Conservation (phyloP, 2,888 invertebrate genomes). For the Pomacea canaliculata region DNA sequence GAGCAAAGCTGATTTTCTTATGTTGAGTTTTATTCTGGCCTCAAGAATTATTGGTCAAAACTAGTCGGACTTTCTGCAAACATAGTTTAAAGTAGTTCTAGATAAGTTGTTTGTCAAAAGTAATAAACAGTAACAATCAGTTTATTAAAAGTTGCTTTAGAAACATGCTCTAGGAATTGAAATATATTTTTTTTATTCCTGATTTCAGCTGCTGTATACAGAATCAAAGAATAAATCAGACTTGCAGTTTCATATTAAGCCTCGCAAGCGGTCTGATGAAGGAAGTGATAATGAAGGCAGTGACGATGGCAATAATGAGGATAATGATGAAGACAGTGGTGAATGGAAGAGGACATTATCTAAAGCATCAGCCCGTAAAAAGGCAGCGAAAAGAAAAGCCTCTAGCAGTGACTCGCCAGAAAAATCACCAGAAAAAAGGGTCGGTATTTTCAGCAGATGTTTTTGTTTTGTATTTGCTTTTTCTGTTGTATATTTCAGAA, state of each 20-base stretch:
- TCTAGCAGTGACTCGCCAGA: constrained; percentile 12
- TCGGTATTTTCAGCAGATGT: background rate
- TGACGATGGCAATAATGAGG: constrained; percentile 28
- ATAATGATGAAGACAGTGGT: constrained; percentile 3
- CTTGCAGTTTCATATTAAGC: constrained; percentile 49
- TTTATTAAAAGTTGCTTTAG: too few species aligned
- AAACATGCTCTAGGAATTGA: too few species aligned
- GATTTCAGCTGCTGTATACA: constrained; percentile 61
- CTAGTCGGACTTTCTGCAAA: background rate
- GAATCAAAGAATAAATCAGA: constrained; percentile 68
- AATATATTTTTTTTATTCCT: too few species aligned
- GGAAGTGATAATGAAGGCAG: constrained; percentile 39
- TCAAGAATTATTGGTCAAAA: background rate
- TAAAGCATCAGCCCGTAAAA: constrained; percentile 6
- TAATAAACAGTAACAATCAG: too few species aligned
- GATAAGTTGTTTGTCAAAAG: background rate
- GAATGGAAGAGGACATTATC: constrained; percentile 10
- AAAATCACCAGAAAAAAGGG: constrained; percentile 28
- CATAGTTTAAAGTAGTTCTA: background rate
- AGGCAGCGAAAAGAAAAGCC: constrained; percentile 26
- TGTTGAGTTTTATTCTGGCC: too few species aligned
- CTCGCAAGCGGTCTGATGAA: constrained; percentile 28
- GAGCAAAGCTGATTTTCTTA: too few species aligned
- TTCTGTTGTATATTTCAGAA: too few species aligned
- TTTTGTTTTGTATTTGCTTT: too few species aligned